phyloP scores from a whole-genome alignment of 92 coral and sea anemone genomes.

The Palythoa grandis region DNA sequence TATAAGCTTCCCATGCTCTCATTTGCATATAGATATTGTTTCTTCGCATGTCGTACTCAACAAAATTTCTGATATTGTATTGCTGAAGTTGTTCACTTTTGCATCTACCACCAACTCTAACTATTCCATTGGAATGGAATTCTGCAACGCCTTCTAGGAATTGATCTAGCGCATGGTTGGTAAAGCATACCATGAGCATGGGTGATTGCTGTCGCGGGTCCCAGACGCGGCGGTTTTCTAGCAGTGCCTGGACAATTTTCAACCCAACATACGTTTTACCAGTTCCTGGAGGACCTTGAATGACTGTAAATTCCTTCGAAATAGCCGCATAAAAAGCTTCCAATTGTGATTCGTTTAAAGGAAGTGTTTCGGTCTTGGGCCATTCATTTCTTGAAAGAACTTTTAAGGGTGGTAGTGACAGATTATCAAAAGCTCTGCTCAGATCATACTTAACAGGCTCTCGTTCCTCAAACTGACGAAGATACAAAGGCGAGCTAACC shows the following conservation, averaged over 20 bases:
- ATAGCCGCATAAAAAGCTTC: slow-evolving; percentile 82
- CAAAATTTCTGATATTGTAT: slow-evolving; percentile 51
- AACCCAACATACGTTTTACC: slow-evolving; percentile 71
- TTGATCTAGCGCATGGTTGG: slow-evolving; percentile 83
- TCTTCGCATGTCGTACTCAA: neutral
- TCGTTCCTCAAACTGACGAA: slow-evolving; percentile 32
- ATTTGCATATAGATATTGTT: slow-evolving; percentile 3
- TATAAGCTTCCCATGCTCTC: slow-evolving; percentile 16
- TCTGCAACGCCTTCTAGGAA: slow-evolving; percentile 71
- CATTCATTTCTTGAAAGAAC: slow-evolving; percentile 52
- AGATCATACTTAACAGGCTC: slow-evolving; percentile 58
- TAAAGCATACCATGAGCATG: slow-evolving; percentile 83
- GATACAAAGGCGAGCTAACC: slow-evolving; percentile 74
- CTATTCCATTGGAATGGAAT: slow-evolving; percentile 48
- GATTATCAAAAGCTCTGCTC: slow-evolving; percentile 15
- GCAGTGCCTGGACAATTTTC: neutral
- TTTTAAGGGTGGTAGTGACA: slow-evolving; percentile 26
- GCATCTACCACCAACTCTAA: slow-evolving; percentile 77
- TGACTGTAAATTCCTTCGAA: slow-evolving; percentile 78
- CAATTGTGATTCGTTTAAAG: slow-evolving; percentile 69
- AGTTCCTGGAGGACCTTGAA: slow-evolving; percentile 76
- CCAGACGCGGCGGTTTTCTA: slow-evolving; percentile 50
- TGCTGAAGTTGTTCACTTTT: slow-evolving; percentile 57
- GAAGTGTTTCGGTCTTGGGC: slow-evolving; percentile 62
- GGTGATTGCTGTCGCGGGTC: slow-evolving; percentile 50